These are phyloP conservation scores for Aspiorhynchus laticeps DNA, from an alignment of 2,113 vertebrate species.

Conservation along the genomic window DNA sequence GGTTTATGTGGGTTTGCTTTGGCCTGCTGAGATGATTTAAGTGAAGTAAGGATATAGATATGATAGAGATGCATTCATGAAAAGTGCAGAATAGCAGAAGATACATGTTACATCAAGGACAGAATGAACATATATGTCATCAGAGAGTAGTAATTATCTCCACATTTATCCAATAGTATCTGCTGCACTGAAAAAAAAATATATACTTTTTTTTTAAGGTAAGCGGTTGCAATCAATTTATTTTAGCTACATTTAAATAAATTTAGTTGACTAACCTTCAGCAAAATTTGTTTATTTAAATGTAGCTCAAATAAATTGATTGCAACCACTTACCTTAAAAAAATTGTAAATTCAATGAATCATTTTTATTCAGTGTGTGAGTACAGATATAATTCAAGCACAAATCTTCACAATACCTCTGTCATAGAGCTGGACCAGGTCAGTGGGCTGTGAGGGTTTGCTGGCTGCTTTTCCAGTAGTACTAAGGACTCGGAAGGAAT, in stretches of 20 bases:
- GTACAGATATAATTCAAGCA: too few species aligned
- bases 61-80: not conserved
- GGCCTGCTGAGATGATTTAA: not conserved
- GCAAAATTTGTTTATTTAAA: too few species aligned
- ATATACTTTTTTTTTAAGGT: too few species aligned
- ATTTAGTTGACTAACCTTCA: too few species aligned
- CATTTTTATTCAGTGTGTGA: not conserved
- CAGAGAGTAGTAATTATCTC: not conserved
- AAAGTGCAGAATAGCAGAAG: not conserved
- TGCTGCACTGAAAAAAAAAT: too few species aligned
- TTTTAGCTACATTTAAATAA: too few species aligned
- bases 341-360: too few species aligned
- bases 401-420: constrained; percentile 70
- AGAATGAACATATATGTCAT: not conserved
- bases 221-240: too few species aligned
- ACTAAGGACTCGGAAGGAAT: constrained; percentile 89
- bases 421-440: constrained; percentile 84
- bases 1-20: not conserved
- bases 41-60: not conserved
- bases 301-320: too few species aligned
- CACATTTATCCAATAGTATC: not conserved
- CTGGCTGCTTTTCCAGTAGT: constrained; percentile 86
- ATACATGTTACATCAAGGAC: not conserved
- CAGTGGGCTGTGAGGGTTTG: constrained; percentile 85
- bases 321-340: too few species aligned